phyloP scores from a whole-genome alignment of 2,113 vertebrate species.

The Cisticola juncidis region DNA sequence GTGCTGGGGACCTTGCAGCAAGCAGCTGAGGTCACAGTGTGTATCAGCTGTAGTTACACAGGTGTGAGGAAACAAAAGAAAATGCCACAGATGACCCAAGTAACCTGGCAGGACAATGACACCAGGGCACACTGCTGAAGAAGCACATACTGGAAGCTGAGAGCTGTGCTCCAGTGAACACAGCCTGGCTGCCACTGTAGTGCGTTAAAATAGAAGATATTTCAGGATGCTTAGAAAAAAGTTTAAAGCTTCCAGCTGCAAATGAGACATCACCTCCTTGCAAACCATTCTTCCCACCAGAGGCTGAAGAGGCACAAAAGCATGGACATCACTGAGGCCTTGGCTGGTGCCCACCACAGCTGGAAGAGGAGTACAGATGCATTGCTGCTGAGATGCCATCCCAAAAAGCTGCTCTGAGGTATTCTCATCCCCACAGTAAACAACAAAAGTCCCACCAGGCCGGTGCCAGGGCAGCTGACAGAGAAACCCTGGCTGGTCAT shows the following conservation, averaged over 20 bases:
- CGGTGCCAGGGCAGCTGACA: rapidly evolving
- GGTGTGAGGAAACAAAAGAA: background rate
- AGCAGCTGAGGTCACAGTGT: background rate
- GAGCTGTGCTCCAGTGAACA: background rate
- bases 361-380: background rate
- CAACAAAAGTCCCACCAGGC: background rate
- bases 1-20: background rate
- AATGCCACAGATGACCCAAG: rapidly evolving
- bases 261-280: background rate
- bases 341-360: rapidly evolving
- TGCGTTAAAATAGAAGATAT: background rate
- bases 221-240: background rate
- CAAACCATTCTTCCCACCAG: background rate
- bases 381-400: rapidly evolving
- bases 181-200: background rate
- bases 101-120: background rate
- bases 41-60: background rate
- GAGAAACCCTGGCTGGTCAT: background rate
- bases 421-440: background rate
- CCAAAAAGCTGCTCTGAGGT: background rate
- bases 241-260: background rate
- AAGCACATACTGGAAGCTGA: background rate
- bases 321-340: rapidly evolving
- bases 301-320: background rate
- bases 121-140: rapidly evolving